phyloP scores from a whole-genome alignment of 2,888 invertebrate genomes.

The Diabrotica balteata region DNA sequence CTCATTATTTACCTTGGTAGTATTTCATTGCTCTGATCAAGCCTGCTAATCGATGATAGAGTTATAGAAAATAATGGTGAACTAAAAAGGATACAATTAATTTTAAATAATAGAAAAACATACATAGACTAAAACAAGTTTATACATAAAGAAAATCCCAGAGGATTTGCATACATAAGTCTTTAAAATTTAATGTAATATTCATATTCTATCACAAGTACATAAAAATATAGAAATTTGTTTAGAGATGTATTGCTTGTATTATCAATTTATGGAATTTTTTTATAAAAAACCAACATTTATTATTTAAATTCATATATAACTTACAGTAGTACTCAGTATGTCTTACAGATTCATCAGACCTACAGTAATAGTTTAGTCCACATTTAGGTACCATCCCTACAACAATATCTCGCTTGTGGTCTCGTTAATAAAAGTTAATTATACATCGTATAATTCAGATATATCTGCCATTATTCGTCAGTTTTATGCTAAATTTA shows the following conservation, averaged over 20 bases:
- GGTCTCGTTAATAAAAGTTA: too few species aligned
- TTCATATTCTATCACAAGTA: constrained; percentile 24
- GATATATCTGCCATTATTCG: too few species aligned
- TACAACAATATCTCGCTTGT: too few species aligned
- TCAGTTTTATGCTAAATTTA: too few species aligned
- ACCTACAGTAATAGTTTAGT: too few species aligned
- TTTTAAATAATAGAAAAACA: constrained; percentile 8
- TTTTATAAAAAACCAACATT: not conserved
- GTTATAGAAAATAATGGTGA: constrained; percentile 1
- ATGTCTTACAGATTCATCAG: too few species aligned
- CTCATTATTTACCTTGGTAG: constrained; percentile 3
- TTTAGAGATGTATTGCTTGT: constrained; percentile 8
- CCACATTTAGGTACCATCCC: too few species aligned
- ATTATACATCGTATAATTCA: too few species aligned
- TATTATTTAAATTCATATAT: not conserved
- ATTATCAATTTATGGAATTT: constrained; percentile 9
- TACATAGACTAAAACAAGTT: constrained; percentile 6
- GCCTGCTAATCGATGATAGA: constrained; percentile 6
- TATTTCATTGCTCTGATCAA: constrained; percentile 11
- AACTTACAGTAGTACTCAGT: too few species aligned
- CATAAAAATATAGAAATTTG: constrained; percentile 18
- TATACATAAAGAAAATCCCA: constrained; percentile 2
- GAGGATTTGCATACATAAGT: constrained; percentile 8
- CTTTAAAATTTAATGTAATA: constrained; percentile 14
- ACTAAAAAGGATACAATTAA: constrained; percentile 2